Conservation (phyloP, 2,113 vertebrate species). For the Oryzias celebensis region DNA sequence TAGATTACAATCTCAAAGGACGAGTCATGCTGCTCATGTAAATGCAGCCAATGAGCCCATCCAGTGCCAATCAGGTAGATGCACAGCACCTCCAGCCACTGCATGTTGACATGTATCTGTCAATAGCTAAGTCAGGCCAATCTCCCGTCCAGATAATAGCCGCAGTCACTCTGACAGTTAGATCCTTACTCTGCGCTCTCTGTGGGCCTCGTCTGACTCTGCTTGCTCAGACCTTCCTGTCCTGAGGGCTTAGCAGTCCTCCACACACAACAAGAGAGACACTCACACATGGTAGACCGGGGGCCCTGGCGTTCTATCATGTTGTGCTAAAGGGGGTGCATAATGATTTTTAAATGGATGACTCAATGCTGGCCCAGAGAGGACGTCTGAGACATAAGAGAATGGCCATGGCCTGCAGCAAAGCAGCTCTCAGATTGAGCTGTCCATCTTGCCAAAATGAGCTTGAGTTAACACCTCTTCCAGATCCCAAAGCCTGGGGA, state of each 20-base stretch:
- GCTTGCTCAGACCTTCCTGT: slow-evolving; percentile 52
- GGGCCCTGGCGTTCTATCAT: slow-evolving; percentile 77
- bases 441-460: slow-evolving; percentile 84
- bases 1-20: background rate
- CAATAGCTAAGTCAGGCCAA: slow-evolving; percentile 65
- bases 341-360: slow-evolving; percentile 88
- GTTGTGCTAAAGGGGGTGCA: slow-evolving; percentile 82
- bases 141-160: slow-evolving; percentile 72
- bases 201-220: slow-evolving; percentile 51
- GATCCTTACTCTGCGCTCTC: slow-evolving; percentile 55
- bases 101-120: slow-evolving; percentile 61
- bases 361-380: slow-evolving; percentile 71
- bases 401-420: slow-evolving; percentile 78
- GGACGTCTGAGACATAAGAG: slow-evolving; percentile 70
- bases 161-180: slow-evolving; percentile 60
- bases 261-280: slow-evolving; percentile 47
- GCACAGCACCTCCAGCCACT: slow-evolving; percentile 53
- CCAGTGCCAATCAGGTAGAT: slow-evolving; percentile 48
- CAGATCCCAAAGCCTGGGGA: slow-evolving; percentile 68
- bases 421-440: slow-evolving; percentile 83
- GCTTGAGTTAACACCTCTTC: slow-evolving; percentile 80
- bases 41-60: slow-evolving; percentile 13
- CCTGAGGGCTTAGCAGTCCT: slow-evolving; percentile 51
- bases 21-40: background rate
- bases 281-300: slow-evolving; percentile 51